Conservation (phyloP, 2,113 vertebrate species). For the Hippocampus zosterae region DNA sequence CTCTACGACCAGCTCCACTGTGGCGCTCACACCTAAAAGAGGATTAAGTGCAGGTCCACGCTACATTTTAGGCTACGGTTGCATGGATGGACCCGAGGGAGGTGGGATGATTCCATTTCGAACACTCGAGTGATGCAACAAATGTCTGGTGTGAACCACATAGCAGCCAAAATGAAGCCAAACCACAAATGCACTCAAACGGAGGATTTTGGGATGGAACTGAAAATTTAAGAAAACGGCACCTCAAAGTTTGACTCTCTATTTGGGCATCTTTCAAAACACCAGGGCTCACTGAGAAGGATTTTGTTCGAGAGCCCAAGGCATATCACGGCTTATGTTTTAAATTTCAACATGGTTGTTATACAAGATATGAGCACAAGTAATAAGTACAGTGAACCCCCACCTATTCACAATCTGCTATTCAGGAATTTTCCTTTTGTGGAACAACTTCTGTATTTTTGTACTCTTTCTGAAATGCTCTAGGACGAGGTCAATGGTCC, state of each 20-base stretch:
- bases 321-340: too few species aligned
- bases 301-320: too few species aligned
- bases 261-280: too few species aligned
- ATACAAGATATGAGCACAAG: too few species aligned
- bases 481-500: too few species aligned
- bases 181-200: slow-evolving; percentile 16
- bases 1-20: slow-evolving; percentile 65
- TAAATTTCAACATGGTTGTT: too few species aligned
- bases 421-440: too few species aligned
- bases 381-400: too few species aligned
- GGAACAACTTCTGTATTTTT: too few species aligned
- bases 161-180: slow-evolving; percentile 24
- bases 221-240: neutral
- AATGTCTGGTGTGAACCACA: slow-evolving; percentile 34
- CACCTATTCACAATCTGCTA: too few species aligned
- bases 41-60: slow-evolving; percentile 71
- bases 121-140: slow-evolving; percentile 60
- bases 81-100: slow-evolving; percentile 61
- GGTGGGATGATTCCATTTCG: slow-evolving; percentile 71
- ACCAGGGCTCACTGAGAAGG: neutral
- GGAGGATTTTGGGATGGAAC: slow-evolving; percentile 3
- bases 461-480: too few species aligned
- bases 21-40: slow-evolving; percentile 62
- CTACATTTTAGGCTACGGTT: slow-evolving; percentile 64
- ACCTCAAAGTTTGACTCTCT: too few species aligned